These are phyloP conservation scores for Epinephelus lanceolatus DNA, from an alignment of 2,113 vertebrate genomes.

Conservation along the genomic window DNA sequence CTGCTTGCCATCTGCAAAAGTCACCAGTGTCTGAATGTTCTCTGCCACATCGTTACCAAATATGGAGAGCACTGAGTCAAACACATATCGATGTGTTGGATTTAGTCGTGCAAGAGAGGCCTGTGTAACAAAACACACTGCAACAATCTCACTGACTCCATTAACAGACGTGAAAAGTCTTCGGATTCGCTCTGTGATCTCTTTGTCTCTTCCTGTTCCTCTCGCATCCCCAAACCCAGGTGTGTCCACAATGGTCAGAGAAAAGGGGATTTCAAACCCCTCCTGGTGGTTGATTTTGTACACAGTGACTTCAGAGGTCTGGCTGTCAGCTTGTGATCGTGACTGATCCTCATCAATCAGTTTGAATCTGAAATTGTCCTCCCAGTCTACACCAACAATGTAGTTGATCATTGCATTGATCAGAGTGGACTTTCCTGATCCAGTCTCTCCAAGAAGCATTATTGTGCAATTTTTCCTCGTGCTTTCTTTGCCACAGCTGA, in stretches of 20 bases:
- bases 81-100: conserved; percentile 59
- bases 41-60: conserved; percentile 72
- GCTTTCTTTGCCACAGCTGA: conserved; percentile 22
- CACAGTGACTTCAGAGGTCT: conserved; percentile 68
- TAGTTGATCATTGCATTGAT: conserved; percentile 72
- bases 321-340: no score
- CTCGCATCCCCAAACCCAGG: conserved; percentile 77
- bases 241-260: conserved; percentile 78
- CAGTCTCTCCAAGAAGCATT: conserved; percentile 73
- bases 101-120: conserved; percentile 48
- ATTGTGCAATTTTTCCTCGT: conserved; percentile 48
- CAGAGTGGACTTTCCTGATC: conserved; percentile 69
- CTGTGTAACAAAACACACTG: conserved; percentile 52
- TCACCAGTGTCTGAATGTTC: conserved; percentile 58
- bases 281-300: conserved; percentile 69
- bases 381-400: conserved; percentile 68
- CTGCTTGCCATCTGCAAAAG: conserved; percentile 62
- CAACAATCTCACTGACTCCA: conserved; percentile 36
- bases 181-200: conserved; percentile 37
- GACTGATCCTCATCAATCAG: conserved; percentile 42
- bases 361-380: conserved; percentile 50
- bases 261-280: conserved; percentile 56
- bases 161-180: conserved; percentile 42
- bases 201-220: conserved; percentile 53
- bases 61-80: conserved; percentile 70